phyloP scores from a whole-genome alignment of 2,888 invertebrate species.

The Polymixis lichenea region DNA sequence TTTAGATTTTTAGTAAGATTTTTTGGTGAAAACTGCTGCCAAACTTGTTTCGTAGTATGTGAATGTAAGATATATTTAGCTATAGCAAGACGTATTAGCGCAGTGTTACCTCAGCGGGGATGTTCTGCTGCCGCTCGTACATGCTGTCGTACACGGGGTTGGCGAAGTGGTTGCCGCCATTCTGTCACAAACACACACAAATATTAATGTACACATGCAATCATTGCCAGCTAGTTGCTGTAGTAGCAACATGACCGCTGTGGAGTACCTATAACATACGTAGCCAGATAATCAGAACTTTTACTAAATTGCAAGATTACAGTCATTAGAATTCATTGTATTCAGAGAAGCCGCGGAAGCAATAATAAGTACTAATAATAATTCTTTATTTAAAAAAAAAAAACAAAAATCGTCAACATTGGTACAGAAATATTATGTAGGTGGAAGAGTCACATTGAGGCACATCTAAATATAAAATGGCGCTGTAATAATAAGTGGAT shows the following conservation, averaged over 20 bases:
- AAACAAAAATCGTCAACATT: no score
- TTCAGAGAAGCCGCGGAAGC: no score
- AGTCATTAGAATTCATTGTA: no score
- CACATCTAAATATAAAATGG: neutral
- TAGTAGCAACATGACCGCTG: neutral
- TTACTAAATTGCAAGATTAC: no score
- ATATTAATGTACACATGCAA: neutral
- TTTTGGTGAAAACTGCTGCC: neutral
- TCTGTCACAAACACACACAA: constrained; percentile 71
- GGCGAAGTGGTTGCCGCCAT: constrained; percentile 93
- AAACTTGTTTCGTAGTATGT: neutral
- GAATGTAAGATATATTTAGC: no score
- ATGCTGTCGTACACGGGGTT: constrained; percentile 97
- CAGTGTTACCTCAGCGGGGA: constrained; percentile 75
- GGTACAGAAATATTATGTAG: no score
- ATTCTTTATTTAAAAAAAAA: no score
- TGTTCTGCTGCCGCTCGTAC: constrained; percentile 88
- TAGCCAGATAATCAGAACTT: no score
- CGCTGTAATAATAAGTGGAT: constrained; percentile 8
- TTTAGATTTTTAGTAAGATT: no score
- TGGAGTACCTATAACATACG: neutral
- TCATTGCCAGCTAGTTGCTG: neutral
- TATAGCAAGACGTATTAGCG: no score
- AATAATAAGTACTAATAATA: no score
- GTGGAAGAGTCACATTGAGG: constrained; percentile 11